Percentiles rank a stretch among this genome's conserved stretches.
Evolutionary conservation across 92 coral and sea anemone genomes (phyloP).

Genomic region (Porites cylindrica): DNA sequence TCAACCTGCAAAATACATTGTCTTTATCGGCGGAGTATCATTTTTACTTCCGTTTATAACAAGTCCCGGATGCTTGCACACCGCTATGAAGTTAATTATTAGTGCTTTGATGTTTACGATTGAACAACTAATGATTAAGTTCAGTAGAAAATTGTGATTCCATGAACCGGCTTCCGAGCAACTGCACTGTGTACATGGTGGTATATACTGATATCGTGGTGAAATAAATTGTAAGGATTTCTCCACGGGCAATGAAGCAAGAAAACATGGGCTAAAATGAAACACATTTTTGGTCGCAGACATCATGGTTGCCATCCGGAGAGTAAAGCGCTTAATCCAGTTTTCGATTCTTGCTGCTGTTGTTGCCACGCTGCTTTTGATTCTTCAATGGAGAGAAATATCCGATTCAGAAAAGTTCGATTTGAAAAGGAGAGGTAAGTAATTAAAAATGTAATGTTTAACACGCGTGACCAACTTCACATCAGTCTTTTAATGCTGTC

Average conservation of each 20-base stretch:
- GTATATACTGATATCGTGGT: neutral
- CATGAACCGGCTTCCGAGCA: conserved; percentile 15
- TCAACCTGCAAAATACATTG: neutral
- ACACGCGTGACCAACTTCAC: conserved; percentile 12
- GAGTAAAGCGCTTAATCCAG: conserved; percentile 71
- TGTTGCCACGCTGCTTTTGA: conserved; percentile 46
- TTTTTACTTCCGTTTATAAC: neutral
- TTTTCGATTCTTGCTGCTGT: conserved; percentile 64
- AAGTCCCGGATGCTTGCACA: neutral
- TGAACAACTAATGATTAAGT: neutral
- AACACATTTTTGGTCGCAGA: neutral
- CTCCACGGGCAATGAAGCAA: neutral
- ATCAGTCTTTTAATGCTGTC: neutral
- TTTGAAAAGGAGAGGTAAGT: conserved; percentile 51
- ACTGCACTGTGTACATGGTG: neutral
- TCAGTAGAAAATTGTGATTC: neutral
- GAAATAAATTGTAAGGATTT: neutral
- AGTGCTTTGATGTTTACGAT: neutral
- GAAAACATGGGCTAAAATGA: conserved; percentile 49
- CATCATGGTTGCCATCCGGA: conserved; percentile 76
- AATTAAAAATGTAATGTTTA: neutral
- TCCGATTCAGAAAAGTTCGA: conserved; percentile 42
- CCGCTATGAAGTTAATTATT: neutral
- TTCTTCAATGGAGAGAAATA: conserved; percentile 69
- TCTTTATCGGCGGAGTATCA: neutral